Conservation (phyloP, 2,113 vertebrate species). For the Pantherophis guttatus region DNA sequence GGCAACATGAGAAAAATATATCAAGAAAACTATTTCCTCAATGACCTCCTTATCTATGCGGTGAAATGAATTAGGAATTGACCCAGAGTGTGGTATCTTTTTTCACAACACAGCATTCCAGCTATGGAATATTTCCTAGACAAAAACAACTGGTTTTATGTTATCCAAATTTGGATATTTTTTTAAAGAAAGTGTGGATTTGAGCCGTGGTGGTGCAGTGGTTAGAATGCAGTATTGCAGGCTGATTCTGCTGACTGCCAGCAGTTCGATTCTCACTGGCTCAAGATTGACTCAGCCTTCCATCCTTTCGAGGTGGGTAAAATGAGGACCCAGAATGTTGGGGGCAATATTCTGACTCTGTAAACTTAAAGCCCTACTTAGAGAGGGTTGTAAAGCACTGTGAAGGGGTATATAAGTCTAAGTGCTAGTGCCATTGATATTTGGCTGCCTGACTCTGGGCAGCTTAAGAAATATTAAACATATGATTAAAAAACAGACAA, state of each 20-base stretch:
- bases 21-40: not conserved
- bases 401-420: too few relatives aligned
- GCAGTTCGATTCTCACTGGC: too few relatives aligned
- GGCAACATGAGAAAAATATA: not conserved
- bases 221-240: not conserved
- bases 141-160: not conserved
- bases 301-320: not conserved
- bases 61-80: not conserved
- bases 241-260: not conserved
- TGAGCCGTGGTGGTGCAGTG: not conserved
- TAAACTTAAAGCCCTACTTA: too few relatives aligned
- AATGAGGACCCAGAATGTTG: too few relatives aligned
- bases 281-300: not conserved
- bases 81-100: not conserved
- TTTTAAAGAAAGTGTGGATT: not conserved
- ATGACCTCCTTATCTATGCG: not conserved
- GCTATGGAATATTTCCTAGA: not conserved
- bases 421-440: not conserved
- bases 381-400: too few relatives aligned
- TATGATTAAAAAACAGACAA: not conserved
- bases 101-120: not conserved
- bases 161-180: not conserved
- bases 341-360: too few relatives aligned
- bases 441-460: not conserved
- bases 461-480: not conserved